Base-by-base conservation (phyloP, 1,140 invertebrate species). In the Drosophila albomicans region DNA sequence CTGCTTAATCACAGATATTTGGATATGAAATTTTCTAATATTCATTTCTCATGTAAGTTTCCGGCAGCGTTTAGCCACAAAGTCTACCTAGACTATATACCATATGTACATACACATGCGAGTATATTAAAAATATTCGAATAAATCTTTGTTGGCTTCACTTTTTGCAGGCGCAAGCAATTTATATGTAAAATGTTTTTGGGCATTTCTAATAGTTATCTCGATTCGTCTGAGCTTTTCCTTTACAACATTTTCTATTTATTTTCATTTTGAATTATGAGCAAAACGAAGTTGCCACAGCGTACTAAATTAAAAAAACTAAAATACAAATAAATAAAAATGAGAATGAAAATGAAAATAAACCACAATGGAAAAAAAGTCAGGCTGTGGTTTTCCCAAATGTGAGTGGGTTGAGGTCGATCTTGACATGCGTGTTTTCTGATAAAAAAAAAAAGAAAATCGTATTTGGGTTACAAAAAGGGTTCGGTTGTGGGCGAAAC, bases 201-300 rank as follows among this genome's bases (percentile, higher is more conserved):
- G 45, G 20, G 38, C 70, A 73, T 69, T 75, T 76, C 54, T 63
- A 41, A 35, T 30, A 57, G 30, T 65, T 71, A 71, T 75, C 73
- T 63, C 59, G 67, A 59, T 72, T 65, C 64, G 28, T 46, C 59
- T 48, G 67, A 65, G 20, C 51, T 72, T 86, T 79, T 75, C 43
- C 46, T 25, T 15, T 43, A 45, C 15, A 41, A 32, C 43, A 41
- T 66, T 64, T 75, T 58, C 82, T 71, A 69, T 85, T 77, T 77
- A 66, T 88, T 70, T 87, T 73, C 82, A 71, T 74, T 86, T 87
- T 87, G 85, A 88, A 84, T 88, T 88, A 88, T 88, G 80, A 56
- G 13, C 38, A 61, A 59, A 46, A 48, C 32, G 20, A 67, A 59
- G 52, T 70, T 58, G 48, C 45, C 62, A 64, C 49, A 49, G 56